Base-by-base conservation (phyloP, 2,797 vertebrate genomes). In the Peromyscus aztecus region DNA sequence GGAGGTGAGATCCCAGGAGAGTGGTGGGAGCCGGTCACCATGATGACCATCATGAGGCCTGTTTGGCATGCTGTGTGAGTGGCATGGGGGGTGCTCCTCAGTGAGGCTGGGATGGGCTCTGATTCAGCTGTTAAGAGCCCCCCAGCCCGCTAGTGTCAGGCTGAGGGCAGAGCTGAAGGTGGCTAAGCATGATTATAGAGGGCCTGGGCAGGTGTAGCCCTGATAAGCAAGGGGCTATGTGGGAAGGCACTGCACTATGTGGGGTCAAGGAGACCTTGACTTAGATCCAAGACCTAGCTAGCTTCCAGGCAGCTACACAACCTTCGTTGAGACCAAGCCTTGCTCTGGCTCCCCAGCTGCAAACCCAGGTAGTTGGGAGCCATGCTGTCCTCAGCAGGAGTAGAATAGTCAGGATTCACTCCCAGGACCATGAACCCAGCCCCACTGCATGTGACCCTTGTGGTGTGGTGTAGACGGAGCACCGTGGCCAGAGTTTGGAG, bases 371-470 rank as follows among this genome's bases (percentile, higher is more conserved):
- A 1, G 31, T 37, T 29, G 37, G 69, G 34, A 29, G 24, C 4
- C 14, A 3, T 0, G 6, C 27, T 14, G 0, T 71, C 37, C 59
- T 78, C 31, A 10, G 75, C n/a, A 13, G 46, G 34, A 19, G 34
- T 7, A 34, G 34, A 11, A 27, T 2, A 40, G 13, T 19, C 27
- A 13, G 71, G 29, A 40, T 31, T 17, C 10, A 23, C 8, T 29
- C 4, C 40, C 63, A 12, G 67, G 43, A 5, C 2, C 1, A 4
- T 0, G 7, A 34, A 2, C 12, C n/a, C 27, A 12, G 75, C 52
- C 52, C 46, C 11, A 0, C 0, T 0, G 0, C 14, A 0, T 4
- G 40, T 3, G 55, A 49, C 27, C 69, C 46, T 21, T 0, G 14
- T 0, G 12, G 49, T 52, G 17, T 31, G 37, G 1, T 11, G 29